Evolutionary conservation across 2,113 vertebrate genomes (phyloP).

Genomic region (Xyliphius kryptos): DNA sequence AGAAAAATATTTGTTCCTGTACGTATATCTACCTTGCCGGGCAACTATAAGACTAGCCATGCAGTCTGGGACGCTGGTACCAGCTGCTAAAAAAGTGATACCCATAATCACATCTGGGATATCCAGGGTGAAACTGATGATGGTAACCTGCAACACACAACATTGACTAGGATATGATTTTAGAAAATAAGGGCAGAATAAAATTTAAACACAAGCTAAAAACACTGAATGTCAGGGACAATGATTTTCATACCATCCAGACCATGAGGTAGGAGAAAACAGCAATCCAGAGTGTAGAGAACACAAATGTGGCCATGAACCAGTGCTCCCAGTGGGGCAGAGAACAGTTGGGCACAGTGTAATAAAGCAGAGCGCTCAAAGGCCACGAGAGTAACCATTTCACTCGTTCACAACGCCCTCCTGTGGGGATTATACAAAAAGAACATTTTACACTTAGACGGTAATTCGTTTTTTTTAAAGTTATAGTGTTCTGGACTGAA

Average conservation of each 20-base stretch:
- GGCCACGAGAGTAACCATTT: conserved; percentile 71
- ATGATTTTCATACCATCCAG: conserved; percentile 74
- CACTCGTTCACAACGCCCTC: conserved; percentile 45
- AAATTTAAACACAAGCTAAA: too few relatives aligned
- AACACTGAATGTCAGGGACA: too few relatives aligned
- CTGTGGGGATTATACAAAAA: too few relatives aligned
- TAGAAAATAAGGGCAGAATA: too few relatives aligned
- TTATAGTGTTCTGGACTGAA: too few relatives aligned
- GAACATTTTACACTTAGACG: too few relatives aligned
- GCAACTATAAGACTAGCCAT: conserved; percentile 74
- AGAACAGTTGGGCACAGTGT: conserved; percentile 64
- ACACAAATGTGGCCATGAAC: conserved; percentile 68
- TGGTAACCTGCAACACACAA: conserved; percentile 60
- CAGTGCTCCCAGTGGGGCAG: conserved; percentile 63
- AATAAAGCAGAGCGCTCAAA: conserved; percentile 61
- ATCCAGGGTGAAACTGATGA: conserved; percentile 68
- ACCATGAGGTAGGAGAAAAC: conserved; percentile 78
- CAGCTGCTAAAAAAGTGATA: conserved; percentile 73
- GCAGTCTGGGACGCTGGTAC: conserved; percentile 74
- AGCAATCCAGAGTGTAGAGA: conserved; percentile 71
- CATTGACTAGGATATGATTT: too few relatives aligned
- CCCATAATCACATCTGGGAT: conserved; percentile 75
- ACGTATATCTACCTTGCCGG: conserved; percentile 64
- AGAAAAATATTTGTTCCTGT: too few relatives aligned
- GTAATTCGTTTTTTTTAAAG: too few relatives aligned